Evolutionary conservation across 35 echinoderm and acorn worm genomes (phyloP), one percentile per base, ranked within the genome.

Genomic region (Apostichopus japonicus): DNA sequence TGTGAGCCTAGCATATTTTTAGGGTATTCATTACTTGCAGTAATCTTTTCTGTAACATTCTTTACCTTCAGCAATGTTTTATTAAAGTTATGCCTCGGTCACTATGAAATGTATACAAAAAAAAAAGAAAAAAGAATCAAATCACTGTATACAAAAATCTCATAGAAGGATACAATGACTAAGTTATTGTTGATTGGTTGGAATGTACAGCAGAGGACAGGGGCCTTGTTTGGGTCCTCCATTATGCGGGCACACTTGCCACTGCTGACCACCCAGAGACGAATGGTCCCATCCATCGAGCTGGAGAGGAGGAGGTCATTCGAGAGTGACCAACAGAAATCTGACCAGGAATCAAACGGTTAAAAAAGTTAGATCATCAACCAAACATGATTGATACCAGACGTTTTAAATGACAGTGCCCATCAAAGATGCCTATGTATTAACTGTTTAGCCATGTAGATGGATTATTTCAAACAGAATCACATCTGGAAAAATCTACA

Each of bases 141-240:
- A 44, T 44, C 33, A 4, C 33, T 44, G 33, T 4, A 44, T 44
- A 44, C 33, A 44, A 44, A 44, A 44, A 44, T 44, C 0, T 33
- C 33, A 44, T 44, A 44, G 0, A 99, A 95, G 97, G 97, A 99
- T 99, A 99, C 97, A 70, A 96, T 95, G 56, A 99, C 87, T 84
- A 99, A 95, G 84, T 99, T 99, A 90, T 99, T 99, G 61, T 99
- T 99, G 71, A 95, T 87, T n/a, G 97, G 97, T 79, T 99, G 97
- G 59, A 99, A 99, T 78, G 93, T 91, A 84, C 97, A 99, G 6
- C 77, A 61, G 24, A 77, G 81, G 56, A 99, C 61, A 22, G 95
- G 86, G 53, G 93, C 91, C 55, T 90, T 96, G 76, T 96, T 91
- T 8, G 91, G 93, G 61, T 99, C 97, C 13, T 96, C 63, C 21